Conservation (phyloP, 2,797 vertebrate genomes). For the Sebastes miniatus region DNA sequence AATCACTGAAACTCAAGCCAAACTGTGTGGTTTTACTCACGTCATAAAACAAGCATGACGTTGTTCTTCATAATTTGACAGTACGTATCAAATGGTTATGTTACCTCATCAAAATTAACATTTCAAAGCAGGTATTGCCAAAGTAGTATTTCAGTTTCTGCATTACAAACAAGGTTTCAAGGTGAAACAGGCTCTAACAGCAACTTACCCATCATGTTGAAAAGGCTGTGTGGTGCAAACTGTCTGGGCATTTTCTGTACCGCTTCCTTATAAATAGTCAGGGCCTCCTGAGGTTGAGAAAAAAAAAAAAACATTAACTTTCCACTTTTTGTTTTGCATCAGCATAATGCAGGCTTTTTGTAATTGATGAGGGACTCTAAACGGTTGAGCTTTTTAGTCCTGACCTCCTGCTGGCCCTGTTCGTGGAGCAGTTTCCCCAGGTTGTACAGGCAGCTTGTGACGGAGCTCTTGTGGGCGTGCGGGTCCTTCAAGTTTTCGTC, state of each 20-base stretch:
- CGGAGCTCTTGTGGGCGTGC: constrained; percentile 97
- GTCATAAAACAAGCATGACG: not conserved
- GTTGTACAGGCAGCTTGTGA: constrained; percentile 99
- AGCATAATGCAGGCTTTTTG: not conserved
- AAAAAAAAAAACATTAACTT: not conserved
- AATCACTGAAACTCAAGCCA: not conserved
- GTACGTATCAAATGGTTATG: not conserved
- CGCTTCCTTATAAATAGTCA: constrained; percentile 85
- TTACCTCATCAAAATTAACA: not conserved
- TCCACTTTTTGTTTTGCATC: not conserved
- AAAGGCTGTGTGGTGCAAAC: constrained; percentile 95
- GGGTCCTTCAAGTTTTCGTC: constrained; percentile 99
- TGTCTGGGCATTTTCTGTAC: constrained; percentile 95
- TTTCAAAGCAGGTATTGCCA: constrained; percentile 14
- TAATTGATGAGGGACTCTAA: not conserved
- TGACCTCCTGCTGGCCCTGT: constrained; percentile 94
- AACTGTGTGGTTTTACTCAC: not conserved
- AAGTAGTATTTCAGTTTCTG: not conserved
- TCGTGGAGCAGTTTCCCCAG: constrained; percentile 97
- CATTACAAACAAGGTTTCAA: not conserved
- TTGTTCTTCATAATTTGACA: not conserved
- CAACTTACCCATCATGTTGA: constrained; percentile 96
- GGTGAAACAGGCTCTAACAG: not conserved
- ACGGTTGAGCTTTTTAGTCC: not conserved
- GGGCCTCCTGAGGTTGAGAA: constrained; percentile 67